Base-by-base conservation (phyloP, 2,113 vertebrate species). In the Eurystomus gularis region DNA sequence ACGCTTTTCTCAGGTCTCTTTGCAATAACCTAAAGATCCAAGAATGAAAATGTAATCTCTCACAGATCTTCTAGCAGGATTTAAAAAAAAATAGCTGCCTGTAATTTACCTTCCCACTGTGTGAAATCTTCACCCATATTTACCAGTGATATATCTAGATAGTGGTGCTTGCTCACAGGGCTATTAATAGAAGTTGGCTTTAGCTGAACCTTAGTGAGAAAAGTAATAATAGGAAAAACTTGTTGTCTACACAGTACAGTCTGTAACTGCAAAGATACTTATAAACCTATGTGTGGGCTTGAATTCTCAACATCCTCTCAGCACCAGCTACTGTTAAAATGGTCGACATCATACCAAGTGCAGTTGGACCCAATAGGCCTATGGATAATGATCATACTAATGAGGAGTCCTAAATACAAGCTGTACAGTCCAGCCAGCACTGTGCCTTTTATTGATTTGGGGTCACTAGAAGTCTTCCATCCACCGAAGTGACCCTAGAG, bases 141-240 rank as follows among this genome's bases (percentile, higher is more conserved):
- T 93, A 77, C 24, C 46, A 73, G 49, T 66, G 85, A 82, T 82
- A 76, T 46, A 80, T 82, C 62, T 90, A 52, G 61, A 69, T n/a
- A 66, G 31, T 14, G 46, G 37, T 93, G 44, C 62, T 77, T 93
- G 35, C 51, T 82, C 9, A 2, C 62, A 88, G 28, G 6, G 9
- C 58, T 94, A 70, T 82, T 82, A 94, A 87, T 70, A 86, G 70
- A 88, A 82, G 46, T 31, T 93, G 76, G 29, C 40, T 88, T 82
- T 82, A 75, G n/a, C n/a, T 85, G 44, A 73, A 72, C n/a, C n/a
- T 73, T 55, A 42, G 73, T 82, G 52, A 85, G 62, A 85, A 86
- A 82, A 82, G n/a, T 14, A 16, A 16, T 82, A 85, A 52, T 7
- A 82, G 39, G 70, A 91, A 93, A 88, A 93, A 29, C 9, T 48